Conservation (phyloP, 2,888 invertebrate species). For the Agonopterix arenella region DNA sequence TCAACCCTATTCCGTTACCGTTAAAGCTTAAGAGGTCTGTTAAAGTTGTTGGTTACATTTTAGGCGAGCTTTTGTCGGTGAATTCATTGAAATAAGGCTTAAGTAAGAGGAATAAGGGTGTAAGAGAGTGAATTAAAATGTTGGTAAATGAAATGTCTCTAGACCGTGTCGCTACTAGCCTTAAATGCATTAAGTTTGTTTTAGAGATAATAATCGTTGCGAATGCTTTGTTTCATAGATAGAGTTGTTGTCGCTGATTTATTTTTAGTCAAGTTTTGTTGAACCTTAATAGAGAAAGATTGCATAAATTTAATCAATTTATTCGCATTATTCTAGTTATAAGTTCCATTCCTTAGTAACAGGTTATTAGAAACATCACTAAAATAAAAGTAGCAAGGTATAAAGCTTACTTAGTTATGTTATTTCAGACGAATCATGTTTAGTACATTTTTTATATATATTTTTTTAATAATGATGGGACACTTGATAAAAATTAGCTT, state of each 20-base stretch:
- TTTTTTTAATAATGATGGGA: too few relatives aligned
- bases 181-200: conserved; percentile 75
- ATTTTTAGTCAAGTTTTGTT: conserved; percentile 66
- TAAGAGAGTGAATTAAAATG: conserved; percentile 20
- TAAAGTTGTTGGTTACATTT: conserved; percentile 15
- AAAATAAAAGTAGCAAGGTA: too few relatives aligned
- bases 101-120: conserved; percentile 20
- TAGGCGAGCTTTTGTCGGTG: conserved; percentile 8
- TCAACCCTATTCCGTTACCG: neutral
- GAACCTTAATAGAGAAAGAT: conserved; percentile 44
- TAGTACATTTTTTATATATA: too few relatives aligned
- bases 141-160: conserved; percentile 58
- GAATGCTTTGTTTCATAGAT: conserved; percentile 73
- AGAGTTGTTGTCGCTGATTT: conserved; percentile 71
- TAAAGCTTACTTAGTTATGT: too few relatives aligned
- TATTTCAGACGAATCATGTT: too few relatives aligned
- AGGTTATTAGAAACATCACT: too few relatives aligned
- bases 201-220: conserved; percentile 74
- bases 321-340: too few relatives aligned
- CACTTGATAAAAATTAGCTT: too few relatives aligned
- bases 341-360: conserved; percentile 5
- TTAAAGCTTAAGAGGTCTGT: conserved; percentile 23
- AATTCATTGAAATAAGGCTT: conserved; percentile 19
- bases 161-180: conserved; percentile 73
- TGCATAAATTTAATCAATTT: too few relatives aligned